Base-by-base conservation (phyloP, 1,140 invertebrate genomes). In the Eriosoma lanigerum region DNA sequence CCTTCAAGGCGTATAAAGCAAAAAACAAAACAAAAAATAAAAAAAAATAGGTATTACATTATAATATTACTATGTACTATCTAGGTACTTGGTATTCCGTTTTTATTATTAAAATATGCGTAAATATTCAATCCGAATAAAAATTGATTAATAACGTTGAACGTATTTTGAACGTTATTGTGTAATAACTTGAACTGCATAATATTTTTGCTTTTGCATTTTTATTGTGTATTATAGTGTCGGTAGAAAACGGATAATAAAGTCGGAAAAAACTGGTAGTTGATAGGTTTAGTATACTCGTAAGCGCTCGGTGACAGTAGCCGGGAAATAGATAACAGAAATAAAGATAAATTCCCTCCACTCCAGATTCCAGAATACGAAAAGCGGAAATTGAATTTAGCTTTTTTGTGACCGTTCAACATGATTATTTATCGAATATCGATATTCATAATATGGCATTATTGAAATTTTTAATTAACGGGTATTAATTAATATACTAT, bases 301-400 rank as follows among this genome's bases (percentile, higher is more conserved):
- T 38, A 9, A n/a, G n/a, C n/a, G 38, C 19, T 44, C 19, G 10
- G 19, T 12, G 19, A 64, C 32, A 38, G 32, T 19, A 38, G 32
- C 62, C 62, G 19, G 19, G 29, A 38, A 38, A 64, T 13, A 38
- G 32, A 38, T 38, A 64, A 64, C 19, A 64, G 19, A 10, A 64
- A 38, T 64, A 38, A 10, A 38, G 62, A 64, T 64, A 64, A 38
- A 38, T 64, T 64, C 29, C 9, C 3, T 44, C 9, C 19, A n/a
- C n/a, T 44, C 9, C 46, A 10, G 46, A 38, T 8, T 4, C 32
- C 3, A 38, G 3, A 48, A 48, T 1, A 8, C 62, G n/a, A 38
- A 19, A 64, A 48, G 10, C 46, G 62, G 62, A 64, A 64, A 64
- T 64, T 38, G 32, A 64, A 64, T 29, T 60, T n/a, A n/a, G 13